Conservation (phyloP, 2,888 invertebrate genomes). For the Acanthosepion lycidas region DNA sequence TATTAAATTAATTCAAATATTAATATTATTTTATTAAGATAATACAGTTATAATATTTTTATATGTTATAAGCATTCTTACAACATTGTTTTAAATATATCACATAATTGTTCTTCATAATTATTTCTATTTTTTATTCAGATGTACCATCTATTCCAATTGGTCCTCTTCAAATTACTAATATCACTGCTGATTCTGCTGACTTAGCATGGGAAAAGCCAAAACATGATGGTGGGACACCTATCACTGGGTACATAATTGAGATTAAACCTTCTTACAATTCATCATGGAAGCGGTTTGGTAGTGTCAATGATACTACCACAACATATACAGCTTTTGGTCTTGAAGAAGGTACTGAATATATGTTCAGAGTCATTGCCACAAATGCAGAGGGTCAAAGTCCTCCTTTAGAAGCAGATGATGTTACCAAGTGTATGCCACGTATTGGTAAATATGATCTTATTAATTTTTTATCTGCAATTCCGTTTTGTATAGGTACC, state of each 20-base stretch:
- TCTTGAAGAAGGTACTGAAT: constrained; percentile 66
- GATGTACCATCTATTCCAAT: constrained; percentile 57
- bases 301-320: constrained; percentile 56
- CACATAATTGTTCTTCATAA: neutral
- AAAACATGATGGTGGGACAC: constrained; percentile 67
- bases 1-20: neutral
- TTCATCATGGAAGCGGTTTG: constrained; percentile 85
- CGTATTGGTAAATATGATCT: constrained; percentile 38
- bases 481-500: neutral
- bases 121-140: neutral
- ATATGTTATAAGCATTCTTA: neutral
- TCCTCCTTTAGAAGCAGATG: constrained; percentile 82
- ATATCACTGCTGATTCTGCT: constrained; percentile 65
- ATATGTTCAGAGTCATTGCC: constrained; percentile 72
- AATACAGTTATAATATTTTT: neutral
- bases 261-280: constrained; percentile 53
- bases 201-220: constrained; percentile 71
- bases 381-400: constrained; percentile 72
- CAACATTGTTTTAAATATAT: neutral
- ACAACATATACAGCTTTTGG: constrained; percentile 65
- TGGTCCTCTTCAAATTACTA: constrained; percentile 65
- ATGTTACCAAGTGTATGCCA: neutral
- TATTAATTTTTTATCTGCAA: neutral
- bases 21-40: neutral
- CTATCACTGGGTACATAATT: constrained; percentile 64